Conservation (phyloP, 2,797 vertebrate genomes). For the Micropoecilia bifurca region DNA sequence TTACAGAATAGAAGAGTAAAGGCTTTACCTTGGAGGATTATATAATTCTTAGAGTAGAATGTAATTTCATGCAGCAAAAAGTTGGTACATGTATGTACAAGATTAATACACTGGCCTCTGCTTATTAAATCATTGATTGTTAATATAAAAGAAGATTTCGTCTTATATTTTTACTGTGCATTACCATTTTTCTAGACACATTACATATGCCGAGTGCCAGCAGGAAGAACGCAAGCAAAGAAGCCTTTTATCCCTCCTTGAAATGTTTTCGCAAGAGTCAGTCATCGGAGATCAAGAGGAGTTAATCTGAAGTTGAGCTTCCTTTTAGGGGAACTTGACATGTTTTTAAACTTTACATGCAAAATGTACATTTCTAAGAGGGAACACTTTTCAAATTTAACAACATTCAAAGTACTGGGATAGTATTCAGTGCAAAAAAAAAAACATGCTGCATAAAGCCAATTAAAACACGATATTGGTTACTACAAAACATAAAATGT, state of each 20-base stretch:
- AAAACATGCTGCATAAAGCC: neutral
- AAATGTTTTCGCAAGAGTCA: constrained; percentile 26
- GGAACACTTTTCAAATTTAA: neutral
- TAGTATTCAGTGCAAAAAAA: neutral
- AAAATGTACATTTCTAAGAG: neutral
- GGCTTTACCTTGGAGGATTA: neutral
- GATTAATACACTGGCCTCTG: constrained; percentile 4
- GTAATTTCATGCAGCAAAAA: constrained; percentile 7
- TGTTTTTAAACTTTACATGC: neutral
- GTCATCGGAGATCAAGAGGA: constrained; percentile 21
- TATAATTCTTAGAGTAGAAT: constrained; percentile 23
- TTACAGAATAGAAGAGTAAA: constrained; percentile 26
- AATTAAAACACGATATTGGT: neutral
- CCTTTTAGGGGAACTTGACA: constrained; percentile 6
- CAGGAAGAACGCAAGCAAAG: neutral
- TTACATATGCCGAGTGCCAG: constrained; percentile 2
- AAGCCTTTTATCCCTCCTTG: constrained; percentile 13
- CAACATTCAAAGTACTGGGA: neutral
- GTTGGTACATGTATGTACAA: neutral
- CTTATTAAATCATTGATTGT: constrained; percentile 31
- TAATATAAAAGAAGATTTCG: constrained; percentile 17
- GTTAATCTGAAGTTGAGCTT: constrained; percentile 19
- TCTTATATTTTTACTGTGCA: neutral
- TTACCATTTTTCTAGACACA: constrained; percentile 7
- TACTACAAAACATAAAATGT: neutral